phyloP scores from a whole-genome alignment of 2,797 vertebrate genomes.

The Cossypha niveicapilla region DNA sequence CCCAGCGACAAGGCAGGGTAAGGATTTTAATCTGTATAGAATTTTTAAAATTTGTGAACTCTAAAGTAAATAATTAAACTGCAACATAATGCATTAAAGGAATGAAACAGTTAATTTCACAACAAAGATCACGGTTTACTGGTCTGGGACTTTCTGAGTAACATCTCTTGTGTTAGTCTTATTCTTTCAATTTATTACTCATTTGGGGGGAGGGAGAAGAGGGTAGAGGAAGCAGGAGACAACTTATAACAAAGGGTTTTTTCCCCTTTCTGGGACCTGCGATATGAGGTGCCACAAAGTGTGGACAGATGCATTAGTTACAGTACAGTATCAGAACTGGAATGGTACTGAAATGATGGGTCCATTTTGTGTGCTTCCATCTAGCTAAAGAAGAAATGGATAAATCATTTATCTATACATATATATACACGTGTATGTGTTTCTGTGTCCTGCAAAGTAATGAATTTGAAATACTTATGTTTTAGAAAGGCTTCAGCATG shows the following conservation, averaged over 20 bases:
- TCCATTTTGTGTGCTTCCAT: neutral
- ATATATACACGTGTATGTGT: neutral
- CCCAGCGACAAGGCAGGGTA: conserved; percentile 94
- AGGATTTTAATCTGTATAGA: conserved; percentile 59
- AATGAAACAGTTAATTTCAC: neutral
- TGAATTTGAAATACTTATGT: neutral
- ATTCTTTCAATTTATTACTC: neutral
- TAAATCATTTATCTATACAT: neutral
- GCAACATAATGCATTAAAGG: neutral
- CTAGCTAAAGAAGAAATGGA: neutral
- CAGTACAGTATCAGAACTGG: neutral
- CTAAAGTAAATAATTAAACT: neutral
- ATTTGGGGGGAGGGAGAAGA: accelerated
- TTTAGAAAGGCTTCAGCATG: neutral
- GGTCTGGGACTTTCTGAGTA: neutral
- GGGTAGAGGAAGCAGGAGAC: neutral
- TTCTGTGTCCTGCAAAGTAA: neutral
- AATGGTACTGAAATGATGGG: neutral
- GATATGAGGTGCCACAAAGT: neutral
- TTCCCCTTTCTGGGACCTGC: neutral
- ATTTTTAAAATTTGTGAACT: neutral
- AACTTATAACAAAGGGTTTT: neutral
- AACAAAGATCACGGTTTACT: neutral
- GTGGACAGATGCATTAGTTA: neutral
- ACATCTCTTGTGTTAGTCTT: neutral